Evolutionary conservation across 2,113 vertebrate species (phyloP).

Genomic region (Clarias gariepinus): DNA sequence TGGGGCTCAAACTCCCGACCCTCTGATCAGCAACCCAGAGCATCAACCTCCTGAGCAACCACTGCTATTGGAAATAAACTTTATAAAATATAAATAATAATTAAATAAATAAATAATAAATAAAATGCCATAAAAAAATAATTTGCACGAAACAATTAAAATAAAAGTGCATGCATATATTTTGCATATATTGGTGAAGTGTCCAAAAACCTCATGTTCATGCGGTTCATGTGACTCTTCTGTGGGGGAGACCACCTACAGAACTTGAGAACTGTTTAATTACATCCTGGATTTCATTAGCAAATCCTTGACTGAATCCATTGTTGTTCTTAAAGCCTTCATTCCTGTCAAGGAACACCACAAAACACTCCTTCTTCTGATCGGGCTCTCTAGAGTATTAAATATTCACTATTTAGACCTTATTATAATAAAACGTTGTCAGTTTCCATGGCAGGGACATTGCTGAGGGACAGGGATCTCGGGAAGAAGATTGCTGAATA

Average conservation of each 20-base stretch:
- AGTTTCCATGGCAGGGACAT: constrained; percentile 10
- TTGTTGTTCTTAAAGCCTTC: constrained; percentile 32
- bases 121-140: not conserved
- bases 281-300: constrained; percentile 15
- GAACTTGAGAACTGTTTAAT: not conserved
- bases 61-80: too few species aligned
- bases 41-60: too few species aligned
- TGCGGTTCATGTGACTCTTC: not conserved
- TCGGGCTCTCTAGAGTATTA: not conserved
- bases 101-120: too few species aligned
- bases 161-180: not conserved
- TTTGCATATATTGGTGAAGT: not conserved
- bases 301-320: constrained; percentile 11
- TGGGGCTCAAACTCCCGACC: too few species aligned
- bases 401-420: constrained; percentile 41
- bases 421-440: constrained; percentile 12
- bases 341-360: constrained; percentile 8
- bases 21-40: too few species aligned
- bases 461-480: constrained; percentile 6
- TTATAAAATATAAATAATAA: too few species aligned
- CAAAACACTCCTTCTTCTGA: constrained; percentile 1
- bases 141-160: not conserved
- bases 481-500: constrained; percentile 43
- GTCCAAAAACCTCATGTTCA: not conserved
- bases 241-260: not conserved